A percentile compares a stretch with the other conserved stretches of the same genome.
These are phyloP conservation scores for Dinocampus coccinellae DNA, from an alignment of 2,888 invertebrate species.

Conservation along the genomic window DNA sequence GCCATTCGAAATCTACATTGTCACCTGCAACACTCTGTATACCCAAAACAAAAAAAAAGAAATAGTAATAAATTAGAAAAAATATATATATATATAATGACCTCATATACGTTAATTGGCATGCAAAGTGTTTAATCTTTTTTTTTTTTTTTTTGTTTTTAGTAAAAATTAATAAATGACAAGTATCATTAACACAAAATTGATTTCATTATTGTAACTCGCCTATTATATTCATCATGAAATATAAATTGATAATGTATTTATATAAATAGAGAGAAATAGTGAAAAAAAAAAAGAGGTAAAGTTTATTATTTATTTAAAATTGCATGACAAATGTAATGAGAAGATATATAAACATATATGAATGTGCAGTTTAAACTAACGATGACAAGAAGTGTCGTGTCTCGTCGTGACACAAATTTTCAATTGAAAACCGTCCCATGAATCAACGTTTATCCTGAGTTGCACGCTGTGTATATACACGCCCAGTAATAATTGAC, in stretches of 20 bases:
- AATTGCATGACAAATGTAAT: constrained; percentile 3
- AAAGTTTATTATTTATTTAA: background rate
- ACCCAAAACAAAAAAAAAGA: no score
- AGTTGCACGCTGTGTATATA: constrained; percentile 26
- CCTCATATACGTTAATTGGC: no score
- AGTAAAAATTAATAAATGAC: no score
- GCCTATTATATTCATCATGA: background rate
- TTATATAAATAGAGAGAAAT: background rate
- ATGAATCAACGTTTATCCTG: constrained; percentile 28
- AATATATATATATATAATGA: no score
- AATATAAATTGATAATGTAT: background rate
- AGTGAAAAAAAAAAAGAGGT: background rate
- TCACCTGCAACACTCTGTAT: no score
- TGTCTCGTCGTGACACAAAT: constrained; percentile 31
- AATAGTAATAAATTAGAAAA: no score
- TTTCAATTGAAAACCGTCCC: constrained; percentile 28
- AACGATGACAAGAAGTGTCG: constrained; percentile 29
- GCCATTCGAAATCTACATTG: background rate
- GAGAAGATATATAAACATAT: background rate
- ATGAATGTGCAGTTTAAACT: constrained; percentile 12
- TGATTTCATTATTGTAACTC: background rate
- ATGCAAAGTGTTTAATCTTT: no score
- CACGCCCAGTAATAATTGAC: constrained; percentile 40
- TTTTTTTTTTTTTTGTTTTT: no score
- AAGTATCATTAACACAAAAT: background rate